These are phyloP conservation scores for Rotaria sp. DNA, from an alignment of 2,888 invertebrate species.

Conservation along the genomic window DNA sequence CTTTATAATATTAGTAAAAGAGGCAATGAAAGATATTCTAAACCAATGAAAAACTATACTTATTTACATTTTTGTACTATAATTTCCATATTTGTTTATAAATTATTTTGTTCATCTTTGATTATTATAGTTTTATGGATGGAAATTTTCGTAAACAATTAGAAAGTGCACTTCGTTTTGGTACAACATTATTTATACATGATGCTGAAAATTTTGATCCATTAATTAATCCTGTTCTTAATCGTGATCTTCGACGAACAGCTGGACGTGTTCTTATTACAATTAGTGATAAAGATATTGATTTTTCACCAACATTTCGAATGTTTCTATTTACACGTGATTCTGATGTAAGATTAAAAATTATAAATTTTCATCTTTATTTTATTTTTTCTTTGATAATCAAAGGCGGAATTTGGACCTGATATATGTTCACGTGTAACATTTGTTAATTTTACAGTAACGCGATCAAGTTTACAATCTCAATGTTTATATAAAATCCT, in stretches of 20 bases:
- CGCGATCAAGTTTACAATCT: conserved; percentile 88
- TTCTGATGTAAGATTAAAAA: conserved; percentile 69
- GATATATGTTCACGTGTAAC: conserved; percentile 98
- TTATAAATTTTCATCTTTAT: not conserved
- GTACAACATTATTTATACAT: conserved; percentile 82
- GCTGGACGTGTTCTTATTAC: conserved; percentile 96
- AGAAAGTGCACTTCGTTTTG: conserved; percentile 93
- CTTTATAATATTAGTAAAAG: no score
- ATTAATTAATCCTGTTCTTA: conserved; percentile 92
- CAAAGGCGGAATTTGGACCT: conserved; percentile 79
- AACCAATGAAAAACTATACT: no score
- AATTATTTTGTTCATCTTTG: no score
- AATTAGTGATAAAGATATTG: conserved; percentile 96
- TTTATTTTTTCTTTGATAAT: not conserved
- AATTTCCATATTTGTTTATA: no score
- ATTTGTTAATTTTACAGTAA: conserved; percentile 98
- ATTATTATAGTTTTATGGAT: conserved; percentile 72
- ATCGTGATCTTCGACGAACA: conserved; percentile 77
- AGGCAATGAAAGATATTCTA: no score
- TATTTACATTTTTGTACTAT: no score
- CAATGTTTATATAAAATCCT: conserved; percentile 84
- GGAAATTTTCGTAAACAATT: conserved; percentile 97
- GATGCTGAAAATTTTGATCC: conserved; percentile 99
- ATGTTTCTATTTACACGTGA: conserved; percentile 96
- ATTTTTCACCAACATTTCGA: conserved; percentile 95